Conservation (phyloP, 2,113 vertebrate genomes). For the Mustela lutreola region DNA sequence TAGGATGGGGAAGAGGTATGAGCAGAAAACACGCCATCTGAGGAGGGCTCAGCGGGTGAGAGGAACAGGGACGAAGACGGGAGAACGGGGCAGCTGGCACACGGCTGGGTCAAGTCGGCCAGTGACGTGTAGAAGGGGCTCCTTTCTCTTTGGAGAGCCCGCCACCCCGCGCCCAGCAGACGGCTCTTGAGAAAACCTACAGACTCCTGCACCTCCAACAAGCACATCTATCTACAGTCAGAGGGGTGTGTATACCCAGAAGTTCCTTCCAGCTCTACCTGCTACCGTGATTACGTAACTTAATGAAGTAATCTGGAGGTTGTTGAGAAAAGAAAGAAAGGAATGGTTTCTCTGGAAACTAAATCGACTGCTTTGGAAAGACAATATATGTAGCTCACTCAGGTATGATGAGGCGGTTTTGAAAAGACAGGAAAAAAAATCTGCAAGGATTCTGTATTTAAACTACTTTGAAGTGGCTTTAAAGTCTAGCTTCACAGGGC, state of each 20-base stretch:
- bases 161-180: neutral
- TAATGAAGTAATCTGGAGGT: neutral
- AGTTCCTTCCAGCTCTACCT: neutral
- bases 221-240: neutral
- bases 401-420: neutral
- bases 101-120: neutral
- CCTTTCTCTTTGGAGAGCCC: neutral
- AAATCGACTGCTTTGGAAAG: slow-evolving; percentile 24
- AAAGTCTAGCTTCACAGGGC: neutral
- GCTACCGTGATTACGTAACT: neutral
- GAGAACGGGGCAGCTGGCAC: neutral
- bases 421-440: slow-evolving; percentile 12
- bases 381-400: neutral
- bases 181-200: neutral
- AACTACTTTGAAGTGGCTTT: slow-evolving; percentile 13
- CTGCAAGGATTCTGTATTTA: neutral
- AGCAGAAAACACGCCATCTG: neutral
- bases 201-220: neutral
- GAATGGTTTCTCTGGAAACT: slow-evolving; percentile 35
- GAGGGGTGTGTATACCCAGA: neutral
- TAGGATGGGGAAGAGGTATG: neutral
- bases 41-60: no score
- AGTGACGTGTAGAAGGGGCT: fast-evolving
- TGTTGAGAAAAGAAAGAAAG: neutral
- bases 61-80: neutral